Conservation (phyloP, 2,113 vertebrate genomes). For the Scatophagus argus region DNA sequence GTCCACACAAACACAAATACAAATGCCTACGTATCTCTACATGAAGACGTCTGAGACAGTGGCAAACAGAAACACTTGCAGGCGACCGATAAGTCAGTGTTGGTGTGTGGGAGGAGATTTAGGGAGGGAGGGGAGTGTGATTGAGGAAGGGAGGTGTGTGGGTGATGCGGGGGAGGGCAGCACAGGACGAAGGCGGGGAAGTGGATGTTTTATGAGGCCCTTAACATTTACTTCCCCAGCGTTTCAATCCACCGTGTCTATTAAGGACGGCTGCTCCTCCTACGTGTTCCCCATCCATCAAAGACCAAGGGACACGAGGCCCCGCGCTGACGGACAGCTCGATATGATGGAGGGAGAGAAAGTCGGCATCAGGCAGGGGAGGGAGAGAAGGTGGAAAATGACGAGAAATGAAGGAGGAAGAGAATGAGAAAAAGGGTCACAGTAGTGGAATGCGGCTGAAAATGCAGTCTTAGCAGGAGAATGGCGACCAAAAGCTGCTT, state of each 20-base stretch:
- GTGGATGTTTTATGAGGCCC: conserved; percentile 86
- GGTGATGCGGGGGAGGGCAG: conserved; percentile 62
- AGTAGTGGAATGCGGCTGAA: conserved; percentile 5
- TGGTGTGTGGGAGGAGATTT: conserved; percentile 59
- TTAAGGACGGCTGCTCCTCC: conserved; percentile 84
- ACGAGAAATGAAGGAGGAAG: conserved; percentile 10
- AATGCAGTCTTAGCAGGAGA: conserved; percentile 25
- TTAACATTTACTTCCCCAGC: conserved; percentile 87
- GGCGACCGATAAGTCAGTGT: conserved; percentile 42
- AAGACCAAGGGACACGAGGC: conserved; percentile 62
- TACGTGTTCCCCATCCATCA: conserved; percentile 85
- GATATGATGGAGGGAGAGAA: conserved; percentile 68
- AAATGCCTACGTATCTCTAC: conserved; percentile 8
- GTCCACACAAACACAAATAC: conserved; percentile 4
- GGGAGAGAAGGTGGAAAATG: conserved; percentile 50
- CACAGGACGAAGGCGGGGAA: conserved; percentile 69
- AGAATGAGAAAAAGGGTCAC: conserved; percentile 17
- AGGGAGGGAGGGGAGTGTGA: conserved; percentile 33
- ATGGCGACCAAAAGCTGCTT: conserved; percentile 18
- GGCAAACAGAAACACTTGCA: conserved; percentile 39
- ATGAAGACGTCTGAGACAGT: conserved; percentile 11
- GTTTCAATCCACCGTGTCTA: conserved; percentile 85
- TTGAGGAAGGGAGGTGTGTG: conserved; percentile 57
- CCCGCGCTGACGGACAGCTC: conserved; percentile 75
- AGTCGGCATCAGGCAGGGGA: conserved; percentile 34